These are phyloP conservation scores for Mesocentrotus franciscanus DNA, from an alignment of 53 echinoderm and acorn worm genomes.

Conservation along the genomic window DNA sequence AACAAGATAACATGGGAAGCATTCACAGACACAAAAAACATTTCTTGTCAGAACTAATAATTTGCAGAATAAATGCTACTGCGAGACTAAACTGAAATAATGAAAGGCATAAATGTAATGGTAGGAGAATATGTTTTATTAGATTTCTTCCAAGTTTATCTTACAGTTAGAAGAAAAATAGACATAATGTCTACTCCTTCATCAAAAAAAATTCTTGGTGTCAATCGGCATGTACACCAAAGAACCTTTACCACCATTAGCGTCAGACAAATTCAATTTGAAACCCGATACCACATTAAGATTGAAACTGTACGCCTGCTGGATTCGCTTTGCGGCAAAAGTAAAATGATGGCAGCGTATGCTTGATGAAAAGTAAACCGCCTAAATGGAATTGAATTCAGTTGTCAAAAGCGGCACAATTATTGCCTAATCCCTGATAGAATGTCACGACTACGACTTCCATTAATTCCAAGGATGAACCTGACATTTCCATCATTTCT, in stretches of 20 bases:
- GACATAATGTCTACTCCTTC: constrained; percentile 11
- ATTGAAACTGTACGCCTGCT: constrained; percentile 63
- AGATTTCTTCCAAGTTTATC: background rate
- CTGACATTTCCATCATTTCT: constrained; percentile 19
- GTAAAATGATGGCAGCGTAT: constrained; percentile 37
- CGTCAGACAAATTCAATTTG: constrained; percentile 65
- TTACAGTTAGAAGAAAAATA: background rate
- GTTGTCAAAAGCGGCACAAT: constrained; percentile 53
- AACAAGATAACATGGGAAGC: background rate
- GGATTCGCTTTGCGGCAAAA: constrained; percentile 44
- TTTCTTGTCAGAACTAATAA: constrained; percentile 7
- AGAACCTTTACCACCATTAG: constrained; percentile 43
- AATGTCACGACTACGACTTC: constrained; percentile 33
- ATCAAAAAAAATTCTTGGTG: background rate
- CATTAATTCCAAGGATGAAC: constrained; percentile 28
- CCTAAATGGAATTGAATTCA: constrained; percentile 55
- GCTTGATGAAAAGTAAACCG: constrained; percentile 57
- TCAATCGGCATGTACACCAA: constrained; percentile 46
- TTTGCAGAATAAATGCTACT: background rate
- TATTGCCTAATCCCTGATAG: constrained; percentile 41
- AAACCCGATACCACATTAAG: constrained; percentile 48
- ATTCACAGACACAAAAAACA: background rate
- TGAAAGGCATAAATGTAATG: background rate
- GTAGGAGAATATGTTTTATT: background rate
- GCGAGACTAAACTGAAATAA: background rate